Conservation (phyloP, 2,797 vertebrate species). For the Gallinago stenura region DNA sequence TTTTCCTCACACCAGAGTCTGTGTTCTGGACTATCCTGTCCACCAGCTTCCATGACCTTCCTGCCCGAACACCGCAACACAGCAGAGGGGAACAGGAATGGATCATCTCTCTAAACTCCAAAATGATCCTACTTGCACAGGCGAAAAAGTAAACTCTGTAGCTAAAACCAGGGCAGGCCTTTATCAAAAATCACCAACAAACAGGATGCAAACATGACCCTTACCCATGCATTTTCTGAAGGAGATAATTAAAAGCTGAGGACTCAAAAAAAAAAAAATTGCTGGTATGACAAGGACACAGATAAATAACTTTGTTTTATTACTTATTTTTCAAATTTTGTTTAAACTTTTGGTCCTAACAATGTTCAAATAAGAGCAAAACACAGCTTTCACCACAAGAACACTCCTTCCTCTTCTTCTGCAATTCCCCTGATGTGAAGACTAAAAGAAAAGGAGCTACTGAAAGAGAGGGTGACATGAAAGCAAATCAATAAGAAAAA, state of each 20-base stretch:
- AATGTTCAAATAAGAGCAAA: not conserved
- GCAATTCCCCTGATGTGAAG: not conserved
- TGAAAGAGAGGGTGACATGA: not conserved
- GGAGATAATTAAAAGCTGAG: not conserved
- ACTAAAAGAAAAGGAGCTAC: not conserved
- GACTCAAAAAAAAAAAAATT: not conserved
- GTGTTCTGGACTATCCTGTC: not conserved
- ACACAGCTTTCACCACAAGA: not conserved
- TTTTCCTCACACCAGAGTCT: not conserved
- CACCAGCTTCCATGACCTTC: not conserved
- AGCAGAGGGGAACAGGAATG: not conserved
- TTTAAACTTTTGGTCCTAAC: not conserved
- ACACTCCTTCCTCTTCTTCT: not conserved
- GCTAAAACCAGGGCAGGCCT: not conserved
- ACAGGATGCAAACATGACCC: not conserved
- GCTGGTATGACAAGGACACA: not conserved
- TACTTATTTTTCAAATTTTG: no score
- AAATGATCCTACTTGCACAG: not conserved
- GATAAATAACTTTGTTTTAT: not conserved
- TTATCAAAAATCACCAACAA: not conserved
- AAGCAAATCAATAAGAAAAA: not conserved
- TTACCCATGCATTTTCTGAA: fast-evolving
- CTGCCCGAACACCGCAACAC: not conserved
- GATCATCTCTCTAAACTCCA: not conserved
- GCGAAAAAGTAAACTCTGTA: not conserved